phyloP scores from a whole-genome alignment of 2,888 invertebrate species.

The Polyploca ridens region DNA sequence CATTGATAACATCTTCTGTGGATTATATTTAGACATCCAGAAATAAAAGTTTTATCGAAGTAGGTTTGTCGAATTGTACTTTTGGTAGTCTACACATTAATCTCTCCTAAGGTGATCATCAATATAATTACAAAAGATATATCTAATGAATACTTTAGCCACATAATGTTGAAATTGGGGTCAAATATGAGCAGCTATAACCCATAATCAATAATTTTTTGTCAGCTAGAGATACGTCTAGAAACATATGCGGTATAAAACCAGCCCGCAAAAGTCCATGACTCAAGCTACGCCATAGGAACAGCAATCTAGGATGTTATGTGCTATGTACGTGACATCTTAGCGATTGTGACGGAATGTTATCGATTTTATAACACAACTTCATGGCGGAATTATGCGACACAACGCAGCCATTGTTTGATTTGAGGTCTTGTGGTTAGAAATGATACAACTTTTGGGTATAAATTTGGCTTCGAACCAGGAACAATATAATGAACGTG shows the following conservation, averaged over 20 bases:
- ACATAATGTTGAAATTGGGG: too few relatives aligned
- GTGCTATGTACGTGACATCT: constrained; percentile 71
- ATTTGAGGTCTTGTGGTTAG: constrained; percentile 16
- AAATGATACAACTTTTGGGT: background rate
- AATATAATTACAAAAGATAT: too few relatives aligned
- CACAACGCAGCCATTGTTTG: constrained; percentile 19
- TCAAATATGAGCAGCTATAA: too few relatives aligned
- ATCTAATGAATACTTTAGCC: too few relatives aligned
- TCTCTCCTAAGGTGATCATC: too few relatives aligned
- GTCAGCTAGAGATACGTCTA: too few relatives aligned
- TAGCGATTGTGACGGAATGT: constrained; percentile 66
- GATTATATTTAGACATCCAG: background rate
- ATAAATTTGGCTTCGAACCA: background rate
- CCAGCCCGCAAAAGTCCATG: constrained; percentile 21
- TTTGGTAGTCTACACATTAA: too few relatives aligned
- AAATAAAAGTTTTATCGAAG: too few relatives aligned
- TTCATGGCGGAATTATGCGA: constrained; percentile 27
- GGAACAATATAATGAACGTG: too few relatives aligned
- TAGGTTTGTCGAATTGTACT: too few relatives aligned
- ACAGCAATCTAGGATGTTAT: constrained; percentile 69
- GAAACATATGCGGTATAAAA: background rate
- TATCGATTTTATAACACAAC: constrained; percentile 52
- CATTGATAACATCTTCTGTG: background rate
- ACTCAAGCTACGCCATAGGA: constrained; percentile 33
- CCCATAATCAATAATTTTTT: too few relatives aligned